phyloP scores from a whole-genome alignment of 2,113 vertebrate genomes.

The Dissostichus mawsoni region DNA sequence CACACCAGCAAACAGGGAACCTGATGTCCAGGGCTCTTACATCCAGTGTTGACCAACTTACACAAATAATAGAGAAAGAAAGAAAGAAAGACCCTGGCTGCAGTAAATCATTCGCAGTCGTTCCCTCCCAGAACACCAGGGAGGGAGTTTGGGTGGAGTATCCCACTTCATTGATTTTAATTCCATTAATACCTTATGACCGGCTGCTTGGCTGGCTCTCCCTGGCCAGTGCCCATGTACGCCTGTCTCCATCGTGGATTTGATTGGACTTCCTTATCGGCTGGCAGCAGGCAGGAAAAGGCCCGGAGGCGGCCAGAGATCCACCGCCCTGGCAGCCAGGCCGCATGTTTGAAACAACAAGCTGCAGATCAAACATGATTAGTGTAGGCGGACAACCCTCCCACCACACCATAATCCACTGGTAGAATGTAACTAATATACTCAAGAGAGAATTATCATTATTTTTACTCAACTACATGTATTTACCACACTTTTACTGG shows the following conservation, averaged over 20 bases:
- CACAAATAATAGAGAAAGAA: not conserved
- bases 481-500: too few relatives aligned
- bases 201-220: constrained; percentile 54
- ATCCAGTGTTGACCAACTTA: too few relatives aligned
- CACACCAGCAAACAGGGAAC: too few relatives aligned
- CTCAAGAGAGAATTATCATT: too few relatives aligned
- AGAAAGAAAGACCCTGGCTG: not conserved
- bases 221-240: constrained; percentile 33
- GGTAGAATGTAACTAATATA: too few relatives aligned
- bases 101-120: constrained; percentile 28
- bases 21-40: too few relatives aligned
- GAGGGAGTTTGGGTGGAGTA: constrained; percentile 41
- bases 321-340: constrained; percentile 42
- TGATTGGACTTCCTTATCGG: constrained; percentile 73
- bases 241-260: constrained; percentile 65
- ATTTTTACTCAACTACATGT: too few relatives aligned
- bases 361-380: constrained; percentile 66
- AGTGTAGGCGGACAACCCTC: constrained; percentile 26
- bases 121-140: constrained; percentile 7
- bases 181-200: constrained; percentile 71
- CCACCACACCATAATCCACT: not conserved
- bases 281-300: constrained; percentile 73
- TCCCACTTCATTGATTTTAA: constrained; percentile 74
- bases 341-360: constrained; percentile 64
- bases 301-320: constrained; percentile 49